Conservation (phyloP, 2,113 vertebrate species). For the Castor canadensis region DNA sequence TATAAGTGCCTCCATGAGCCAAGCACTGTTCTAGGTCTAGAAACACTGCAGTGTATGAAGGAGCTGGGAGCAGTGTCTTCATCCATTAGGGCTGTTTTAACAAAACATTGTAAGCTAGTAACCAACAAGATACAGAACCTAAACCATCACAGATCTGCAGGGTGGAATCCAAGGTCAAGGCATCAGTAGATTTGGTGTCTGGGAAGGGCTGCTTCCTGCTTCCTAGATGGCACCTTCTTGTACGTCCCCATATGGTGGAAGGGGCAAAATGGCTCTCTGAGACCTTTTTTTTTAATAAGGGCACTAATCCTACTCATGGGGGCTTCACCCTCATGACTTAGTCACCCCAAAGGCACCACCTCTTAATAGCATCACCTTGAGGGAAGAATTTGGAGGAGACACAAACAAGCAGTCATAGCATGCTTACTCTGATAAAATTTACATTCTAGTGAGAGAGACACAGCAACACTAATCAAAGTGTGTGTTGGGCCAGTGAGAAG, state of each 20-base stretch:
- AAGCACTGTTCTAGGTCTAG: not conserved
- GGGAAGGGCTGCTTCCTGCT: not conserved
- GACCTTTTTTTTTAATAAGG: too few species aligned
- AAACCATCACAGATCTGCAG: not conserved
- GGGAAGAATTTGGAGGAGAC: not conserved
- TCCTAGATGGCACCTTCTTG: too few species aligned
- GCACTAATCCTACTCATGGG: too few species aligned
- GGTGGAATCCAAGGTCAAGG: not conserved
- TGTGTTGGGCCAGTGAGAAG: too few species aligned
- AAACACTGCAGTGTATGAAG: not conserved
- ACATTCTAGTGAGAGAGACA: not conserved
- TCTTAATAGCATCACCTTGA: not conserved
- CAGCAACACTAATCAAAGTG: too few species aligned
- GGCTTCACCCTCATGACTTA: not conserved
- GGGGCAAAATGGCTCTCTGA: not conserved
- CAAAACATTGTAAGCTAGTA: not conserved
- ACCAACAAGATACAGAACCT: too few species aligned
- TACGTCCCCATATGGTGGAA: not conserved
- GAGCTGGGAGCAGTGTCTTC: not conserved
- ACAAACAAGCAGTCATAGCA: not conserved
- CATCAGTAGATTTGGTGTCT: too few species aligned
- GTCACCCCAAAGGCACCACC: not conserved
- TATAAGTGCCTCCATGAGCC: accelerated
- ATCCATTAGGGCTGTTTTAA: not conserved
- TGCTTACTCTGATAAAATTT: not conserved